These are phyloP conservation scores for Drosophila sulfurigaster DNA, from an alignment of 1,140 invertebrate genomes.

Conservation along the genomic window DNA sequence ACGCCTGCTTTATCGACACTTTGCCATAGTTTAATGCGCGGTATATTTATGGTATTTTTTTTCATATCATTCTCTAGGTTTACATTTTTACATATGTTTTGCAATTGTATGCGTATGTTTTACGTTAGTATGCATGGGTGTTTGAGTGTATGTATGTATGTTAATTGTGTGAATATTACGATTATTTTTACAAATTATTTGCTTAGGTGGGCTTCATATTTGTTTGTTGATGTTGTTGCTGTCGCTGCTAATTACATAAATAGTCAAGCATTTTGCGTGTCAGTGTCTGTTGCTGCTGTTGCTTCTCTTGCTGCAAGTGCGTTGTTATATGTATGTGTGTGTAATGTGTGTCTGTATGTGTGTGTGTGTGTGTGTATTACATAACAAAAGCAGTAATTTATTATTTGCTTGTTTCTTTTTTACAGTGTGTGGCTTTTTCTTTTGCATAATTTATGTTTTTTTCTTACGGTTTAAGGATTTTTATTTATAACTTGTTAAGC, in stretches of 20 bases:
- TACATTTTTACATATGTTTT: conserved; percentile 56
- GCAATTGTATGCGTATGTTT: conserved; percentile 3
- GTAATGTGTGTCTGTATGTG: conserved; percentile 31
- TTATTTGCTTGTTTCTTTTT: conserved; percentile 66
- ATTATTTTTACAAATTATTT: conserved; percentile 78
- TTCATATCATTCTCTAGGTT: conserved; percentile 40
- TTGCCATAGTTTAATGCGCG: conserved; percentile 22
- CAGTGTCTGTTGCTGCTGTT: conserved; percentile 37
- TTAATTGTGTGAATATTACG: conserved; percentile 43
- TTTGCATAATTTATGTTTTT: conserved; percentile 36
- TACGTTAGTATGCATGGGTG: conserved; percentile 18
- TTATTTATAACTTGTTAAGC: conserved; percentile 66
- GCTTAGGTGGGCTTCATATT: conserved; percentile 82
- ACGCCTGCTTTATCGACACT: conserved; percentile 16
- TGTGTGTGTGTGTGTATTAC: conserved; percentile 34
- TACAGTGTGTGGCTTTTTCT: conserved; percentile 64
- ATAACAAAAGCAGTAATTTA: conserved; percentile 69
- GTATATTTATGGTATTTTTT: conserved; percentile 60
- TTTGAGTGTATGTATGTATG: conserved; percentile 13
- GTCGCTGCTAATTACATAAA: conserved; percentile 65
- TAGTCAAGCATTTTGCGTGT: conserved; percentile 67
- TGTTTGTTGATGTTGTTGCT: conserved; percentile 68
- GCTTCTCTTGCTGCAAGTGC: conserved; percentile 9
- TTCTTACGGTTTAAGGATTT: conserved; percentile 54
- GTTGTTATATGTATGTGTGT: conserved; percentile 36